Evolutionary conservation across 2,797 vertebrate genomes (phyloP), one percentile per base, ranked within the genome.

Genomic region (Salarias fasciatus): DNA sequence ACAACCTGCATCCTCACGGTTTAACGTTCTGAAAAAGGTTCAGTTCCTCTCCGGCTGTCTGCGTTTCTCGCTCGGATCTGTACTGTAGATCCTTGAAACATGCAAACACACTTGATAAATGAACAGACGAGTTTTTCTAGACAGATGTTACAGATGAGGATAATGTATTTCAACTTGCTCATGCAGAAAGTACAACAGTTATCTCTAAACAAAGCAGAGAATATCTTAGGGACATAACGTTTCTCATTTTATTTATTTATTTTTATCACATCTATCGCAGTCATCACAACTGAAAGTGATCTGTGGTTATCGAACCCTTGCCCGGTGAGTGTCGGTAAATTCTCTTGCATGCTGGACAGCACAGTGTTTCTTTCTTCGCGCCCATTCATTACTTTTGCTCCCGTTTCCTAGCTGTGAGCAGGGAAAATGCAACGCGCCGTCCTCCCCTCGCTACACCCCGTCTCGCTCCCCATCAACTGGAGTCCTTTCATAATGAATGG

Each of bases 401-500:
- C 57, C 70, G 48, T 79, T 77, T 83, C 63, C 59, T 61, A 67
- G 82, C 92, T 84, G 90, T 92, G 90, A 91, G 89, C 89, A 90
- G 88, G 83, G 91, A 91, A 94, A 94, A 79, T 57, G 87, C 91
- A 90, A 91, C 86, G 75, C 58, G 45, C 72, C 57, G 18, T 67
- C 72, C 59, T 59, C 57, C 60, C 51, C n/a, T 45, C 65, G 75
- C 64, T 48, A 62, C 51, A 37, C 55, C 69, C 54, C 91, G 82
- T 89, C 88, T 89, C 88, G 85, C 91, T 92, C 91, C 92, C 89
- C 92, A 89, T 95, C 95, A 94, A 93, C 94, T 92, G 87, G 92
- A 94, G 93, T 95, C 95, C 94, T 95, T 95, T 97, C 93, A 95
- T 96, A 95, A 97, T 96, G 96, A 99, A 98, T 97, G 94, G 95